These are phyloP conservation scores for Epinotia brunnichana DNA, from an alignment of 2,888 invertebrate genomes.

Conservation along the genomic window DNA sequence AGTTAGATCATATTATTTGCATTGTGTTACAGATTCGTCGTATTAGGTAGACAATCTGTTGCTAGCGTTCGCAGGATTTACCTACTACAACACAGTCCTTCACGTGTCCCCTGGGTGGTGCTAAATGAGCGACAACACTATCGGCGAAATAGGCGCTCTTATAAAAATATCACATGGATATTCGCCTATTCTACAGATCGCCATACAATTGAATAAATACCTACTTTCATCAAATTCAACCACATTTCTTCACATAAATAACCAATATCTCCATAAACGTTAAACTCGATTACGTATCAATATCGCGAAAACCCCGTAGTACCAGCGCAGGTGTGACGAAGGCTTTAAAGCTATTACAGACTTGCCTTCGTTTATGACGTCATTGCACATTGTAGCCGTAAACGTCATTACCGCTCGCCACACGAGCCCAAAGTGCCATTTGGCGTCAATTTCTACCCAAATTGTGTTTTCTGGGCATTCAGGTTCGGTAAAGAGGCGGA, in stretches of 20 bases:
- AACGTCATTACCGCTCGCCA: constrained; percentile 69
- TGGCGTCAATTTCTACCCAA: constrained; percentile 8
- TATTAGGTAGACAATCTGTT: no score
- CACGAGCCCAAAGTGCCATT: constrained; percentile 3
- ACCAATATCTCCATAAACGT: constrained; percentile 2
- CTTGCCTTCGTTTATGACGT: constrained; percentile 66
- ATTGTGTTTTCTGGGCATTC: constrained; percentile 13
- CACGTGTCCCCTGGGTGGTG: no score
- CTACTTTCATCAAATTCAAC: neutral
- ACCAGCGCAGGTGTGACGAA: constrained; percentile 57
- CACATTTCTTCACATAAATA: neutral
- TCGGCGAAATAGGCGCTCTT: no score
- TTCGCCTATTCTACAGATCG: no score
- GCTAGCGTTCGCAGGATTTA: no score
- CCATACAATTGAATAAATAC: no score
- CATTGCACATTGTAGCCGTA: constrained; percentile 69
- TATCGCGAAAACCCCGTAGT: constrained; percentile 31
- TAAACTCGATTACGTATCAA: constrained; percentile 33
- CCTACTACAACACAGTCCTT: no score
- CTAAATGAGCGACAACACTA: no score
- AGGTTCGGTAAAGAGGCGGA: constrained; percentile 56
- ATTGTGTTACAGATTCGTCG: no score
- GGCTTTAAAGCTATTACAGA: constrained; percentile 49
- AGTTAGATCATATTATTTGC: no score
- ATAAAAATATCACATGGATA: no score